Percentiles rank a stretch among this genome's conserved stretches.
Conservation (phyloP, 2,888 invertebrate genomes). For the Fragum whitleyi region DNA sequence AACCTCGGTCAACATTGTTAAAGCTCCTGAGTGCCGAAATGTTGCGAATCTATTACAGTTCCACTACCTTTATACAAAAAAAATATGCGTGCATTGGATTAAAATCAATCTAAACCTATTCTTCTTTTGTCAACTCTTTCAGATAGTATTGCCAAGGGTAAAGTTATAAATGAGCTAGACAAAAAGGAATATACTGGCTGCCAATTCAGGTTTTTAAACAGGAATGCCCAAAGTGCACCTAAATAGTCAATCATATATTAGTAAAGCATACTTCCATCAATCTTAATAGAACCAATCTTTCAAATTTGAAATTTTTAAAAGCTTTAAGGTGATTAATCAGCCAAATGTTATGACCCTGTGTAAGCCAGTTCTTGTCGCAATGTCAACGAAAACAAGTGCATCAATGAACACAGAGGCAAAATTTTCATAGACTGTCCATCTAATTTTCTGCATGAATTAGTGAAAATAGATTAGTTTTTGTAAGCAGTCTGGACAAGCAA, state of each 20-base stretch:
- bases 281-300: background rate
- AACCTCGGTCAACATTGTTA: no score
- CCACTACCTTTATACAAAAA: no score
- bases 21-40: no score
- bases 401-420: background rate
- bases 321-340: background rate
- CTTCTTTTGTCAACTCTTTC: no score
- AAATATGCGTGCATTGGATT: no score
- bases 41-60: no score
- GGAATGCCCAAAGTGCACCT: background rate
- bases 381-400: constrained; percentile 1
- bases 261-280: background rate
- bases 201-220: no score
- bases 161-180: no score
- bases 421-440: constrained; percentile 2
- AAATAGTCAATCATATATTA: no score
- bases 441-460: constrained; percentile 17
- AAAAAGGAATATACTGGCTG: no score
- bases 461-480: constrained; percentile 8
- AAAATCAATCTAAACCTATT: no score
- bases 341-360: constrained; percentile 10
- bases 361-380: constrained; percentile 2
- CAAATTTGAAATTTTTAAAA: background rate
- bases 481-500: constrained; percentile 14
- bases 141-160: no score